Conservation (phyloP, 1,140 invertebrate genomes). For the Heliconius melpomene region DNA sequence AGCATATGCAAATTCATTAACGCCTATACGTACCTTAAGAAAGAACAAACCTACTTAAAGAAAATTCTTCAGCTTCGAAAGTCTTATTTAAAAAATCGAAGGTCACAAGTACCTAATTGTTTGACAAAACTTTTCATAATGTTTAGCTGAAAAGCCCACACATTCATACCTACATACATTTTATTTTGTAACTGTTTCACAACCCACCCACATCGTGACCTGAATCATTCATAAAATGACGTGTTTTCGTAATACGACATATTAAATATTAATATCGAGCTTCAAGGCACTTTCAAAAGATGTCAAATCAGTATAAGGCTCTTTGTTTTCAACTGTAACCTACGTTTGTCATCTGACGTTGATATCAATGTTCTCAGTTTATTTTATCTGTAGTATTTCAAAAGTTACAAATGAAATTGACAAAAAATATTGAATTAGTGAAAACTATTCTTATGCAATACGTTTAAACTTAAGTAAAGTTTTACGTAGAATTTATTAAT, state of each 20-base stretch:
- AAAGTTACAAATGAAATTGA: background rate
- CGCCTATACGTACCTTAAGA: too few relatives aligned
- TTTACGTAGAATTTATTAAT: too few relatives aligned
- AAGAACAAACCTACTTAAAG: too few relatives aligned
- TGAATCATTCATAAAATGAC: slow-evolving; percentile 39
- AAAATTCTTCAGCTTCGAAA: background rate
- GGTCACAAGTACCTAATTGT: background rate
- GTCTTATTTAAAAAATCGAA: background rate
- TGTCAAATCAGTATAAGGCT: slow-evolving; percentile 2
- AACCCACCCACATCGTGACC: slow-evolving; percentile 55
- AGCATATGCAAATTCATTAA: too few relatives aligned
- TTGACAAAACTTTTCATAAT: slow-evolving; percentile 13
- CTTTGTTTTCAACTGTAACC: background rate
- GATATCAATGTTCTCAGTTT: background rate
- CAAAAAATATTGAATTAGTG: too few relatives aligned
- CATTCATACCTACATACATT: background rate
- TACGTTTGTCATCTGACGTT: background rate
- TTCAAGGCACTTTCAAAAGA: slow-evolving; percentile 10
- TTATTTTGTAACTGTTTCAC: slow-evolving; percentile 5
- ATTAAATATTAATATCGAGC: slow-evolving; percentile 14
- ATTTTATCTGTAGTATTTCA: background rate
- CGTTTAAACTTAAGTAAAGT: too few relatives aligned
- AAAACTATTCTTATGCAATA: too few relatives aligned
- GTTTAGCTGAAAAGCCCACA: slow-evolving; percentile 11
- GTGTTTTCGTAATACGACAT: slow-evolving; percentile 47